phyloP scores from a whole-genome alignment of 2,113 vertebrate species.

The Bubalus kerabau region DNA sequence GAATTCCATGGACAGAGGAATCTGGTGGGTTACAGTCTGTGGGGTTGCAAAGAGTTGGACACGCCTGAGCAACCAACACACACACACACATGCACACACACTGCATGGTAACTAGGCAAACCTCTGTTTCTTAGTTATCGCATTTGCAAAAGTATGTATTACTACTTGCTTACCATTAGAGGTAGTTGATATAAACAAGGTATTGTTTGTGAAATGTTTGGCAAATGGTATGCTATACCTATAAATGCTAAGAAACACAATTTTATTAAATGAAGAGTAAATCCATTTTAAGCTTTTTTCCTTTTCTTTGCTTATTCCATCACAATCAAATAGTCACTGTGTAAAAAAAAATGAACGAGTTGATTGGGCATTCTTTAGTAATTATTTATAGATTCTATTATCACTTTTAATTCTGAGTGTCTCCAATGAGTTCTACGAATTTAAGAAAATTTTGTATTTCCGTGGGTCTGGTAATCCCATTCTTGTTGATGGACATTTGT shows the following conservation, averaged over 20 bases:
- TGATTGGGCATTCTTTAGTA: not conserved
- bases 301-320: not conserved
- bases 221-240: not conserved
- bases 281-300: not conserved
- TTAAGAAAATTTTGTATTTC: not conserved
- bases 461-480: fast-evolving
- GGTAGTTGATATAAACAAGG: not conserved
- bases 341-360: not conserved
- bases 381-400: not conserved
- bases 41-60: not conserved
- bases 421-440: not conserved
- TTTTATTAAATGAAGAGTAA: not conserved
- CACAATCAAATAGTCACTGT: not conserved
- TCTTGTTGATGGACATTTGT: not conserved
- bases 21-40: not conserved
- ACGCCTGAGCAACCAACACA: not conserved
- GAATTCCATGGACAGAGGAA: not conserved
- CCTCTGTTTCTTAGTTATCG: not conserved
- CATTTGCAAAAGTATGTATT: not conserved
- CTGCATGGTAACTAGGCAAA: not conserved
- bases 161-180: not conserved
- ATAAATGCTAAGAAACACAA: not conserved
- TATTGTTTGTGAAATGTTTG: not conserved
- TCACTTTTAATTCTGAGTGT: not conserved
- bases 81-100: not conserved